phyloP scores from a whole-genome alignment of 2,113 vertebrate genomes.

The Oriolus oriolus region DNA sequence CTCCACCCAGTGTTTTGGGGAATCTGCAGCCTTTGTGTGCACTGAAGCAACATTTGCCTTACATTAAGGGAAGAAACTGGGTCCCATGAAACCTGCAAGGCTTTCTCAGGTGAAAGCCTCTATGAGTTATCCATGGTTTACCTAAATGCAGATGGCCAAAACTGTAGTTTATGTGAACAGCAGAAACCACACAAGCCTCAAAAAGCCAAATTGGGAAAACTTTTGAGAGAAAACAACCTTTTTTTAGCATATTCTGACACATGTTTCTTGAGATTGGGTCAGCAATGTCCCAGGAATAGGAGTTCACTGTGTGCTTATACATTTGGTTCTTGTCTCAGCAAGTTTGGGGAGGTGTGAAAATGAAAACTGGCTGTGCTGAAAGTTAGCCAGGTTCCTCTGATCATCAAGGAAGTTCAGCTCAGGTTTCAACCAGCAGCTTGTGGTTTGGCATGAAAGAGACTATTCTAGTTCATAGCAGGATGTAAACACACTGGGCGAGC shows the following conservation, averaged over 20 bases:
- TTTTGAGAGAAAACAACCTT: not conserved
- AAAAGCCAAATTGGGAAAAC: not conserved
- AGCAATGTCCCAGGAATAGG: not conserved
- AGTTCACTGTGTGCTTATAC: not conserved
- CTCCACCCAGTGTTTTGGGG: not conserved
- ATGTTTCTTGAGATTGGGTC: not conserved
- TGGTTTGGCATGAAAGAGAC: not conserved
- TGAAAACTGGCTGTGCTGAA: not conserved
- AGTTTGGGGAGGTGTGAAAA: conserved; percentile 15
- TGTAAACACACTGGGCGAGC: not conserved
- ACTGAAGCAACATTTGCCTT: not conserved
- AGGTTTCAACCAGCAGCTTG: not conserved
- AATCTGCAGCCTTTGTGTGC: not conserved
- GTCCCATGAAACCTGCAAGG: rapidly evolving
- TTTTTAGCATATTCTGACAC: not conserved
- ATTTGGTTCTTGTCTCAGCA: not conserved
- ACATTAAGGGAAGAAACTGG: not conserved
- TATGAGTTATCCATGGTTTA: not conserved
- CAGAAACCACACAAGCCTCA: not conserved
- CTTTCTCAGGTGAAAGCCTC: not conserved
- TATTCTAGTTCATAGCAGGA: not conserved
- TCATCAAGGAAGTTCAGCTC: not conserved
- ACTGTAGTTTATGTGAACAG: not conserved
- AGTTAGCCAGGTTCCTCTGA: not conserved
- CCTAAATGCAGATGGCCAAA: not conserved